A percentile compares a stretch with the other conserved stretches of the same genome.
Conservation (phyloP, 2,797 vertebrate genomes). For the Coendou prehensilis region DNA sequence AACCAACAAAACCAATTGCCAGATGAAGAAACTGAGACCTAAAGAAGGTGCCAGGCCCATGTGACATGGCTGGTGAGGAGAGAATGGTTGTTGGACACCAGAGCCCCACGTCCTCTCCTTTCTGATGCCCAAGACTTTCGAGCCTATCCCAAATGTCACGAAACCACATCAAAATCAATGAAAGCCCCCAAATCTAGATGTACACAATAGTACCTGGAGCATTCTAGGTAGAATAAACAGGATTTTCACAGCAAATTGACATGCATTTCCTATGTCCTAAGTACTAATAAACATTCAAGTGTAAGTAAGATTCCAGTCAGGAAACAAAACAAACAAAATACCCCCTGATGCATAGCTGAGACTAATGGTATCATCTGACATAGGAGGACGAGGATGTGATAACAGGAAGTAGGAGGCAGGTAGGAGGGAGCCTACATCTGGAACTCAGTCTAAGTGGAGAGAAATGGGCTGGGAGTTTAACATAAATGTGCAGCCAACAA, state of each 20-base stretch:
- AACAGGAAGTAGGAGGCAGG: background rate
- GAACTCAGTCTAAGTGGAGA: accelerated
- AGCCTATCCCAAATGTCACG: background rate
- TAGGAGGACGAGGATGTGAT: background rate
- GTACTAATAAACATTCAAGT: background rate
- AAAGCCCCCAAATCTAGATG: background rate
- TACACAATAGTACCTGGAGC: background rate
- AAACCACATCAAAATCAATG: background rate
- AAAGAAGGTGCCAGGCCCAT: background rate
- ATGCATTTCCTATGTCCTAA: background rate
- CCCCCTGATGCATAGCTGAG: background rate
- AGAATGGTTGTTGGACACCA: accelerated
- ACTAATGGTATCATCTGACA: accelerated
- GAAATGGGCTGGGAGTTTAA: background rate
- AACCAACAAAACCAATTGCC: background rate
- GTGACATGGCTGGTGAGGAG: background rate
- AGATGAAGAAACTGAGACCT: background rate
- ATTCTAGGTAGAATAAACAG: background rate
- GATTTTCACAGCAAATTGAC: background rate
- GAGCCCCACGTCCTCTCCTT: background rate
- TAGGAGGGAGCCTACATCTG: background rate
- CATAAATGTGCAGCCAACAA: background rate
- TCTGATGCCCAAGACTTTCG: background rate
- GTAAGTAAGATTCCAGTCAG: background rate
- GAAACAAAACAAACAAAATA: background rate